phyloP scores from a whole-genome alignment of 2,113 vertebrate species.

The Tonatia bakeri region DNA sequence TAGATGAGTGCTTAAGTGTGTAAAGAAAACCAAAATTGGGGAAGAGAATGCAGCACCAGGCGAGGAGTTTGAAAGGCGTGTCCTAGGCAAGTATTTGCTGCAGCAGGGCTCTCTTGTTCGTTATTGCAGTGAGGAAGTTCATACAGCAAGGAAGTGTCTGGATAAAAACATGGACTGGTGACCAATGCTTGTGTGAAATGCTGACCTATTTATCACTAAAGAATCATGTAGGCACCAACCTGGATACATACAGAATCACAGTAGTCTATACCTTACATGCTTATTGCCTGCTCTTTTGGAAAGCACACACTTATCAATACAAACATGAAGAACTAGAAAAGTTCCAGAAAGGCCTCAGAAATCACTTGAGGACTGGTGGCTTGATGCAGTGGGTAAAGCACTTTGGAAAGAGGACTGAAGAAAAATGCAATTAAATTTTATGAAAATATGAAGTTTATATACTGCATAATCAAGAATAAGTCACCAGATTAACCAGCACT shows the following conservation, averaged over 20 bases:
- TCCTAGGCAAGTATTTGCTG: background rate
- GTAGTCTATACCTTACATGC: background rate
- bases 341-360: background rate
- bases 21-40: background rate
- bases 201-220: background rate
- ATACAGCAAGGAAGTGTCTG: background rate
- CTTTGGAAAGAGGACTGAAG: background rate
- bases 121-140: slow-evolving; percentile 10
- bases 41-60: background rate
- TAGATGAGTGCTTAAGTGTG: background rate
- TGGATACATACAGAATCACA: background rate
- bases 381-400: background rate
- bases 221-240: background rate
- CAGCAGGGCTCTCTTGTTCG: background rate
- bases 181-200: background rate
- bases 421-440: background rate
- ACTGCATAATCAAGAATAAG: background rate
- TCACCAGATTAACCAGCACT: slow-evolving; percentile 1
- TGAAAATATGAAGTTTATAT: slow-evolving; percentile 14
- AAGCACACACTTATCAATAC: background rate
- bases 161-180: background rate
- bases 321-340: background rate
- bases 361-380: background rate
- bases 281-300: background rate
- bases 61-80: background rate